phyloP scores from a whole-genome alignment of 2,797 vertebrate genomes.

The Delichon dasypus region DNA sequence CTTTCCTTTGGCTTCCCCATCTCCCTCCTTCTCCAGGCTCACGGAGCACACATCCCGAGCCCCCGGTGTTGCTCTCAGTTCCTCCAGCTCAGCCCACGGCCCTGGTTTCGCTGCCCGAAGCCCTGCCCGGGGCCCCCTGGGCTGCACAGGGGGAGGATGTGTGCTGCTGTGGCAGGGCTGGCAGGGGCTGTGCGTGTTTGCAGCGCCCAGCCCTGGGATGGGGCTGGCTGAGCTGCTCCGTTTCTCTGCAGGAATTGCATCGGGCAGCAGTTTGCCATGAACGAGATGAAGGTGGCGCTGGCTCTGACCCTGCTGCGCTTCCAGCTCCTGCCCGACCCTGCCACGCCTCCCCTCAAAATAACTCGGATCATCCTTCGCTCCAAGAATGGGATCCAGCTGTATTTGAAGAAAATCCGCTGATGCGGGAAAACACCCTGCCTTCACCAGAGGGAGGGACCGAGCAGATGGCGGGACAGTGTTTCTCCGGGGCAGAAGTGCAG shows the following conservation, averaged over 20 bases:
- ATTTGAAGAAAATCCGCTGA: constrained; percentile 33
- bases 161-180: not conserved
- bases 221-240: not conserved
- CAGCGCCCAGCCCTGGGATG: not conserved
- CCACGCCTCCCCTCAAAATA: constrained; percentile 72
- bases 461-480: fast-evolving
- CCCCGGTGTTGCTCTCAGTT: fast-evolving
- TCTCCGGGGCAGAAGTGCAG: not conserved
- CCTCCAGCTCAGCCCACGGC: not conserved
- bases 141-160: not conserved
- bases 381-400: constrained; percentile 82
- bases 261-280: constrained; percentile 89
- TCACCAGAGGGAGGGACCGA: not conserved
- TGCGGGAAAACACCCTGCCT: not conserved
- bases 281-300: constrained; percentile 83
- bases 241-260: constrained; percentile 83
- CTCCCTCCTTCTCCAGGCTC: not conserved
- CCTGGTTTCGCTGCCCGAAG: not conserved
- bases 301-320: constrained; percentile 80
- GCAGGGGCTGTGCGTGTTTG: fast-evolving
- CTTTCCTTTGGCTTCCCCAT: not conserved
- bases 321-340: constrained; percentile 74
- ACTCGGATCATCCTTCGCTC: constrained; percentile 80
- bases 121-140: too few relatives aligned
- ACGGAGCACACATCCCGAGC: not conserved